Percentiles rank a stretch among this genome's conserved stretches.
Evolutionary conservation across 1,140 invertebrate species (phyloP).

Genomic region (Atopsyche davidsoni): DNA sequence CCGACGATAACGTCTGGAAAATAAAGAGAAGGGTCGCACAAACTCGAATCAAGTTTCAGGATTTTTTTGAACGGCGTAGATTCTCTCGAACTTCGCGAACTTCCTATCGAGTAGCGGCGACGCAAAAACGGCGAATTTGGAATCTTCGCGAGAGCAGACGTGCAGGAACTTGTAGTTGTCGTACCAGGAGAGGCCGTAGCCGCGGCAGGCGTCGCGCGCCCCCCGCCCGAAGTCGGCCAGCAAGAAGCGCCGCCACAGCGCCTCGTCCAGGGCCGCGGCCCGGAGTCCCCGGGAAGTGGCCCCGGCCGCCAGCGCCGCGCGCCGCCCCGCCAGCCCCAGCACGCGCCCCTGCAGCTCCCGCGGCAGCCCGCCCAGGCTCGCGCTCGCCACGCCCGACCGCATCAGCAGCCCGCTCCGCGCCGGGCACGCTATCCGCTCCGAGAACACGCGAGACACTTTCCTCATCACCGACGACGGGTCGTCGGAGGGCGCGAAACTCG

Average conservation of each 20-base stretch:
- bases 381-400: slow-evolving; percentile 7
- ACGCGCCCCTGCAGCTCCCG: slow-evolving; percentile 14
- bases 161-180: no score
- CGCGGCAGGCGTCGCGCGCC: no score
- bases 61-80: no score
- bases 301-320: not conserved
- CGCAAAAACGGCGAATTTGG: no score
- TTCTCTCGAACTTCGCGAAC: no score
- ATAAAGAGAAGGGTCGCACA: no score
- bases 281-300: not conserved
- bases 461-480: not conserved
- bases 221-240: not conserved
- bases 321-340: not conserved
- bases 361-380: slow-evolving; percentile 21
- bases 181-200: no score
- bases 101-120: no score
- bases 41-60: no score
- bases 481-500: not conserved
- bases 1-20: no score
- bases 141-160: no score
- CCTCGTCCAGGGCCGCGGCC: not conserved
- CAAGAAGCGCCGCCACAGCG: slow-evolving; percentile 5
- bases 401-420: slow-evolving; percentile 8
- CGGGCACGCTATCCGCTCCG: slow-evolving; percentile 8
- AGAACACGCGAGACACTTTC: slow-evolving; percentile 3